Conservation (phyloP, 2,113 vertebrate species). For the Daphoenositta chrysoptera region DNA sequence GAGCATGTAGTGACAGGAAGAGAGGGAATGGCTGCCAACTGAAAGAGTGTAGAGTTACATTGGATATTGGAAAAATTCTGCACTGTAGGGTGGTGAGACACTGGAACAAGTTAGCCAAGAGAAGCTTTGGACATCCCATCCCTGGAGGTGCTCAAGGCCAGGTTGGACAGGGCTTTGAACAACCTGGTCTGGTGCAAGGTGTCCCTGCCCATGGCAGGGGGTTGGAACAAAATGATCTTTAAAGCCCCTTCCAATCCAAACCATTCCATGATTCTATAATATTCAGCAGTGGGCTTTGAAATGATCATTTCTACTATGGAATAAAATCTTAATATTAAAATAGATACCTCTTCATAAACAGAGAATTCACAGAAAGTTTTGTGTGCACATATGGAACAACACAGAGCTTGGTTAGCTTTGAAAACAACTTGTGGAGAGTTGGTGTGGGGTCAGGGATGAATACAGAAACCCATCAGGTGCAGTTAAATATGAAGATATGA, state of each 20-base stretch:
- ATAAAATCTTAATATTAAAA: background rate
- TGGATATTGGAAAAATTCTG: background rate
- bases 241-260: background rate
- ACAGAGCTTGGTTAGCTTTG: rapidly evolving
- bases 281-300: background rate
- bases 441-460: background rate
- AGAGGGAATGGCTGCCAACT: background rate
- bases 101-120: background rate
- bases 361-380: background rate
- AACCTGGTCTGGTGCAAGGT: background rate
- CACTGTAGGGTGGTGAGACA: too few species aligned
- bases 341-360: rapidly evolving
- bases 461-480: background rate
- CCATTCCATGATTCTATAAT: background rate
- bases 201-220: background rate
- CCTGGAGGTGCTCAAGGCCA: background rate
- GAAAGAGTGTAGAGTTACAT: background rate
- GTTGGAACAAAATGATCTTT: background rate
- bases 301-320: background rate
- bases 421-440: rapidly evolving
- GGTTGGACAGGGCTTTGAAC: background rate
- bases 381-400: background rate
- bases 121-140: background rate
- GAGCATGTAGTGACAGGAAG: background rate
- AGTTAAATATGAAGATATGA: rapidly evolving